Base-by-base conservation (phyloP, 30 jellyfish, hydroid and myxozoan species). In the Pseudorhiza aurosa region DNA sequence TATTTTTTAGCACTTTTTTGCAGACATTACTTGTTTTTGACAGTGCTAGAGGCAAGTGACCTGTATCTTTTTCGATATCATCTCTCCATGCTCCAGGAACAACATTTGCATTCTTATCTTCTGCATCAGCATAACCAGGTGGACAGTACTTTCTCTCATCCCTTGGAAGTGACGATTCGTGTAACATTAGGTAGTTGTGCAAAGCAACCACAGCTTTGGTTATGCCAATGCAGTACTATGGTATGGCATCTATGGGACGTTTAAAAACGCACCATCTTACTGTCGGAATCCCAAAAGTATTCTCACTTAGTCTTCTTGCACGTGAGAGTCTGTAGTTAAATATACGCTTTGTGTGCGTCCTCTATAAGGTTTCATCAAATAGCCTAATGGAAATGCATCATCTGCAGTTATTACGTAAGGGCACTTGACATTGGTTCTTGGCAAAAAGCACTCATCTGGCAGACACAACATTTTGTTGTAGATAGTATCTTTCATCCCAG, bases 151-250 rank as follows among this genome's bases (percentile, higher is more conserved):
- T 56, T 33, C 65, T 29, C 29, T 74, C 87, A 73, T 73, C 17
- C 64, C 87, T 32, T 11, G 87, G 87, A 17, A 73, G 44, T 28
- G 72, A 14, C 31, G 87, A 49, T 40, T 65, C 79, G 29, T 26
- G 35, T 26, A 65, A 50, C 76, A 82, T 69, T 49, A 82, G 59
- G 68, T 72, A 72, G 83, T 69, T 83, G 75, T 83, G 82, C 31
- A 83, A 73, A 11, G 95, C 91, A 53, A 72, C 89, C 22, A 83
- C 77, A 43, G 95, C 95, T 71, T 83, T 72, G 24, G 91, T 72
- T 46, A 72, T 57, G 55, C 46, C 22, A n/a, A 58, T 58, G 33
- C 77, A 72, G 43, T 68, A 67, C 30, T 75, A 93, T 32, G 85
- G 85, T 28, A 75, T 11, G 25, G 96, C 96, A 65, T 60, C 53